These are phyloP conservation scores for Chaenodraco wilsoni DNA, from an alignment of 2,797 vertebrate species.

Conservation along the genomic window DNA sequence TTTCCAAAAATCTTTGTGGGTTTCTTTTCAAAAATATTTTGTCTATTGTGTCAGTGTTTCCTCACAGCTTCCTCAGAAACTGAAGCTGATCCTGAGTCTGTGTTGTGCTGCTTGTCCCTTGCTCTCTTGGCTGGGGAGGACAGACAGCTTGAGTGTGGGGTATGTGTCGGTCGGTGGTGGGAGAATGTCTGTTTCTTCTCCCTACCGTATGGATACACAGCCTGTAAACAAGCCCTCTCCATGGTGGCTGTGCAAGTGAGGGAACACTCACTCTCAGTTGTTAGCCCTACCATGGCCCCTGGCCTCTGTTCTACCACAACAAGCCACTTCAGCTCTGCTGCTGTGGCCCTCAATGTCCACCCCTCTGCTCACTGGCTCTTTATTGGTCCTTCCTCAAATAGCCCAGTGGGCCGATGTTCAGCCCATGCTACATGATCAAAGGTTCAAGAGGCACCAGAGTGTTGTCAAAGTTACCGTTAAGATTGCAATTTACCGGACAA, in stretches of 20 bases:
- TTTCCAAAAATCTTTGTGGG: not conserved
- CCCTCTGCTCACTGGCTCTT: slow-evolving; percentile 18
- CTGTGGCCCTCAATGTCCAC: slow-evolving; percentile 27
- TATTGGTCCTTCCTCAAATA: slow-evolving; percentile 26
- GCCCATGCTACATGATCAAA: not conserved
- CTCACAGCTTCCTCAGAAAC: slow-evolving; percentile 7
- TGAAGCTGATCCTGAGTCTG: slow-evolving; percentile 5
- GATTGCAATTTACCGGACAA: no score
- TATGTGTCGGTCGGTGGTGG: slow-evolving; percentile 31
- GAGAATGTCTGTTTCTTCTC: slow-evolving; percentile 44
- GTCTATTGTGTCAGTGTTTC: slow-evolving; percentile 3
- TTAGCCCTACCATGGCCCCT: slow-evolving; percentile 46
- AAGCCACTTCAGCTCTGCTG: slow-evolving; percentile 45
- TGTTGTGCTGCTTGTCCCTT: not conserved
- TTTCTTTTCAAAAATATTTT: not conserved
- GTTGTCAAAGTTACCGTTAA: not conserved
- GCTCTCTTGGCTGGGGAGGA: slow-evolving; percentile 41
- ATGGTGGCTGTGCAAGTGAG: slow-evolving; percentile 25
- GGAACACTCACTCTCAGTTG: slow-evolving; percentile 33
- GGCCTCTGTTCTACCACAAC: slow-evolving; percentile 39
- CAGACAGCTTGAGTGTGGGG: slow-evolving; percentile 56
- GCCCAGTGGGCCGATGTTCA: not conserved
- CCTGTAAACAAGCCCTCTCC: slow-evolving; percentile 50
- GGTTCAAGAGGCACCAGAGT: not conserved
- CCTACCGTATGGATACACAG: slow-evolving; percentile 55